Evolutionary conservation across 2,888 invertebrate species (phyloP), one percentile per base, ranked within the genome.

Genomic region (Thecocarcelia acutangulata): DNA sequence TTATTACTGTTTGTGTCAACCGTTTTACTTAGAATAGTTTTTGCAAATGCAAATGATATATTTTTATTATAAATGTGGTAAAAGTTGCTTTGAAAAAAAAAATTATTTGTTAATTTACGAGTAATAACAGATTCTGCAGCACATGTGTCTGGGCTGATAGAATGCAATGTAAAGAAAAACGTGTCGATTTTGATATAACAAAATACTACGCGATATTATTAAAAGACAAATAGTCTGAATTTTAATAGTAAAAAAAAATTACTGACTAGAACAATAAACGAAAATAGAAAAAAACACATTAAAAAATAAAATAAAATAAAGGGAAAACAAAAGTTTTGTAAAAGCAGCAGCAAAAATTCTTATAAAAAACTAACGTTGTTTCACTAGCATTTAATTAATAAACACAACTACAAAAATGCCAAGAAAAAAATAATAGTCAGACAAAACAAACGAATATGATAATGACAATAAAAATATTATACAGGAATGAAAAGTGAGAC

Each of bases 141-240:
- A 72, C 59, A 66, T 77, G 48, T 46, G 64, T 66, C 64, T 72
- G 58, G 37, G 13, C 24, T 37, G n/a, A 66, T 59, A 33, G 12
- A 61, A 56, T 40, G 54, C 9, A 54, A 50, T 33, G 21, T 13
- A 70, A 33, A 46, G 15, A 77, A 50, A 76, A 78, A 78, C 78
- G 78, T 78, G 78, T 61, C 73, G 59, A 28, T 52, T 73, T 72
- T 59, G 33, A 66, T 73, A 73, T 59, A 59, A 64, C 40, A 44
- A 72, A 59, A 48, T n/a, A 75, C 58, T 68, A 50, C 63, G 59
- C 59, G 64, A 61, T 48, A 69, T 28, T 48, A 69, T 28, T 42
- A 74, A 50, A 63, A 42, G 48, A 64, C 46, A 68, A 73, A 77
- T 66, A 64, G 5, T 56, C 28, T 54, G 12, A 33, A 46, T 6